Evolutionary conservation across 1,140 invertebrate species (phyloP).

Genomic region (Drosophila nannoptera): DNA sequence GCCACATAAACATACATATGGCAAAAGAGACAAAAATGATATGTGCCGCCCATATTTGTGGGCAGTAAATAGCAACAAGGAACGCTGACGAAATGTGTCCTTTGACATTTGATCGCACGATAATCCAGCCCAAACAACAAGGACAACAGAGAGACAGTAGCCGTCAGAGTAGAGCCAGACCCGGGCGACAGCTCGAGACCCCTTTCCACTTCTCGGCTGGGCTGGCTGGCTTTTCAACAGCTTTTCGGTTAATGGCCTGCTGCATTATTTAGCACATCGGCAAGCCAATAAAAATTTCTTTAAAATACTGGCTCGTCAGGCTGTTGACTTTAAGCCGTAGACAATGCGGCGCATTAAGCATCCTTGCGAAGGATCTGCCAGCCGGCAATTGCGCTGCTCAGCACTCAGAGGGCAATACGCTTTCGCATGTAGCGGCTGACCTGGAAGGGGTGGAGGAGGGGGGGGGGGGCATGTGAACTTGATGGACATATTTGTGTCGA

Average conservation of each 20-base stretch:
- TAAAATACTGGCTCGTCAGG: constrained; percentile 48
- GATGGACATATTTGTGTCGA: too few relatives aligned
- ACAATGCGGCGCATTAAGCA: constrained; percentile 65
- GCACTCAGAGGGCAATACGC: background rate
- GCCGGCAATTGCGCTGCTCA: constrained; percentile 24
- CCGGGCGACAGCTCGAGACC: too few relatives aligned
- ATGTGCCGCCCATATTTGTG: constrained; percentile 43
- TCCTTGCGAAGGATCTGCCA: constrained; percentile 8
- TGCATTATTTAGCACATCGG: constrained; percentile 70
- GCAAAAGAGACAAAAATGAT: constrained; percentile 47
- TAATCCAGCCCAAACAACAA: constrained; percentile 52
- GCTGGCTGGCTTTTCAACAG: constrained; percentile 56
- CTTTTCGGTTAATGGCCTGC: constrained; percentile 63
- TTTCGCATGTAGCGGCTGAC: background rate
- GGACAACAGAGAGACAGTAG: background rate
- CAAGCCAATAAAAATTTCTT: constrained; percentile 68
- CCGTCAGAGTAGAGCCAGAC: too few relatives aligned
- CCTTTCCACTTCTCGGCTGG: background rate
- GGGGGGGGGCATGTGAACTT: too few relatives aligned
- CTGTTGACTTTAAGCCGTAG: constrained; percentile 69
- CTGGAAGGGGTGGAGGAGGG: too few relatives aligned
- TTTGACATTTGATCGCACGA: constrained; percentile 77
- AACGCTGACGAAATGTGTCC: constrained; percentile 74
- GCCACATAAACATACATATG: constrained; percentile 58
- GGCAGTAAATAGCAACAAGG: constrained; percentile 72